Conservation (phyloP, 2,797 vertebrate species). For the Epinephelus awoara region DNA sequence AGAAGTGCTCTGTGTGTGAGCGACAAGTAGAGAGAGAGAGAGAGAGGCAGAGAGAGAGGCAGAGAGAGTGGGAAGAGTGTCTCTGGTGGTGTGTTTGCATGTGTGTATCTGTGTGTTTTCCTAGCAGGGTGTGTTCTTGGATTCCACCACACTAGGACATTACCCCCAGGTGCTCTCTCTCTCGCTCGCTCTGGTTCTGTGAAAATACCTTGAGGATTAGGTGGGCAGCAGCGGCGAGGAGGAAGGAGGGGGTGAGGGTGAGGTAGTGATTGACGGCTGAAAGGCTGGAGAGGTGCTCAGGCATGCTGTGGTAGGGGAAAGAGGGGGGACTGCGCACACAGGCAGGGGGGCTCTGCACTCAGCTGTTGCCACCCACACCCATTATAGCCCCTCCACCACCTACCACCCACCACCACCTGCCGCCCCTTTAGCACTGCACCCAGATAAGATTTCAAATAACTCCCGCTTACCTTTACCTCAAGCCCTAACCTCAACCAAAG, state of each 20-base stretch:
- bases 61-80: slow-evolving; percentile 53
- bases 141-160: slow-evolving; percentile 86
- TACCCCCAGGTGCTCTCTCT: slow-evolving; percentile 83
- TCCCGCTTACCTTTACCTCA: slow-evolving; percentile 76
- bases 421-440: slow-evolving; percentile 60
- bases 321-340: slow-evolving; percentile 68
- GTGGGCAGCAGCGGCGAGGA: slow-evolving; percentile 72
- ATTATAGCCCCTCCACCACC: slow-evolving; percentile 72
- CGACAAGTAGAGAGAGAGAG: slow-evolving; percentile 1
- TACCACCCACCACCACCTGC: slow-evolving; percentile 70
- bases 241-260: slow-evolving; percentile 33
- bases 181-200: slow-evolving; percentile 63
- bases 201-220: slow-evolving; percentile 89
- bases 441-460: slow-evolving; percentile 83
- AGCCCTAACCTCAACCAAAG: slow-evolving; percentile 45
- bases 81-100: slow-evolving; percentile 73
- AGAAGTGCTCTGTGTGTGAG: slow-evolving; percentile 58
- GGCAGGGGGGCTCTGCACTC: slow-evolving; percentile 67
- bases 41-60: slow-evolving; percentile 42
- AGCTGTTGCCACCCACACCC: slow-evolving; percentile 85
- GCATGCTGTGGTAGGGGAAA: slow-evolving; percentile 78
- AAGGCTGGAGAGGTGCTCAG: slow-evolving; percentile 86
- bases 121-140: slow-evolving; percentile 87
- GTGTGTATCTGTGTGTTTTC: slow-evolving; percentile 82
- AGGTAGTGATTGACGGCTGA: slow-evolving; percentile 86